These are phyloP conservation scores for Gari tellinella DNA, from an alignment of 2,888 invertebrate species.

Conservation along the genomic window DNA sequence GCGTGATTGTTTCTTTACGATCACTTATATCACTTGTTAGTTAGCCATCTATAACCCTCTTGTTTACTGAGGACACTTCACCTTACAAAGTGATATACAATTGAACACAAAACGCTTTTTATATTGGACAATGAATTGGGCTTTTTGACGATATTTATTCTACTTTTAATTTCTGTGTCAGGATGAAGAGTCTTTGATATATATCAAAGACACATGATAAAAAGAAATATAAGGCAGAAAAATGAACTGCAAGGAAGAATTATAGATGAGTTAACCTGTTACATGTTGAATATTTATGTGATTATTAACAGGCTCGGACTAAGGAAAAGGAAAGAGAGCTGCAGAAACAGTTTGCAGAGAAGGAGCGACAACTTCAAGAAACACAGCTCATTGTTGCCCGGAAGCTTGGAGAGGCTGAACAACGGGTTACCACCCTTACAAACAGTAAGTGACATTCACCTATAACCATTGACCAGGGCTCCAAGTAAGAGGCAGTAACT, in stretches of 20 bases:
- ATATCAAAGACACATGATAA: background rate
- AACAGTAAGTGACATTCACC: conserved; percentile 68
- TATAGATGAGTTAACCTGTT: background rate
- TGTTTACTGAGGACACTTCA: conserved; percentile 22
- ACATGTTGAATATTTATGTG: background rate
- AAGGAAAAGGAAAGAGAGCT: conserved; percentile 83
- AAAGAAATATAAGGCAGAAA: background rate
- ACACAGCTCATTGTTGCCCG: conserved; percentile 82
- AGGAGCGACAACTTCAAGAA: conserved; percentile 84
- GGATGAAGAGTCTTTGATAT: background rate
- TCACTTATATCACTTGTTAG: conserved; percentile 28
- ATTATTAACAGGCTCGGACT: conserved; percentile 75
- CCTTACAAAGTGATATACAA: no score
- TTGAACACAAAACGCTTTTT: no score
- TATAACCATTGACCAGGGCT: no score
- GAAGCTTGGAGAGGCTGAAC: conserved; percentile 85
- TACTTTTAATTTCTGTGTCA: no score
- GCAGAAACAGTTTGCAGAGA: conserved; percentile 82
- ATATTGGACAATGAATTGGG: no score
- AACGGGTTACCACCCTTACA: conserved; percentile 83
- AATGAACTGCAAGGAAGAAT: background rate
- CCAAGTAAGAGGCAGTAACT: no score
- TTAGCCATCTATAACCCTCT: conserved; percentile 39
- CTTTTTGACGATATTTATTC: no score
- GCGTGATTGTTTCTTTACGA: conserved; percentile 58